These are phyloP conservation scores for Dysidea cf. avara DNA, from an alignment of 37 sponge, comb jelly and placozoan genomes.

Conservation along the genomic window DNA sequence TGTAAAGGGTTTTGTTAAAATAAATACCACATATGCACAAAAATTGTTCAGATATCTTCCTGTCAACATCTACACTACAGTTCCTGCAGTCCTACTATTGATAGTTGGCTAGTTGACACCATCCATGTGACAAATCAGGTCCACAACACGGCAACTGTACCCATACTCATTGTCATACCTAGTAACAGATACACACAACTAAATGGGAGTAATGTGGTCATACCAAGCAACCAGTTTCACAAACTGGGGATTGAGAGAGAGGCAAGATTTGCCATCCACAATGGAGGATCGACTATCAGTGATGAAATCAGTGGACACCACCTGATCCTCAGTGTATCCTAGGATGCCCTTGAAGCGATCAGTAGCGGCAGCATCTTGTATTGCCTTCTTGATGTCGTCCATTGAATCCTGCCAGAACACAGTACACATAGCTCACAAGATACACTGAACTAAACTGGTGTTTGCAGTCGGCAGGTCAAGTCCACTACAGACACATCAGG, in stretches of 20 bases:
- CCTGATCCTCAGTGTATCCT: conserved; percentile 92
- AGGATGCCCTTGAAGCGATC: conserved; percentile 56
- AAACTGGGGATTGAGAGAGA: conserved; percentile 88
- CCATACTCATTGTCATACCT: conserved; percentile 99
- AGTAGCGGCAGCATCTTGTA: conserved; percentile 74
- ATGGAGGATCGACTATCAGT: conserved; percentile 76
- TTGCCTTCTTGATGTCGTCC: conserved; percentile 77
- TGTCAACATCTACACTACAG: no score
- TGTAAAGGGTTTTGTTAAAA: no score
- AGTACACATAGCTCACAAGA: not conserved
- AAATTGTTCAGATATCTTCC: no score
- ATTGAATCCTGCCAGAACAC: conserved; percentile 52
- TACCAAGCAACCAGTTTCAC: conserved; percentile 98
- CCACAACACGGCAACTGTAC: conserved; percentile 95
- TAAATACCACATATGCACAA: no score
- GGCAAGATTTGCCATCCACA: conserved; percentile 94
- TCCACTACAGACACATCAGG: conserved; percentile 98
- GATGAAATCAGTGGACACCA: conserved; percentile 94
- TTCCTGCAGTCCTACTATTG: no score
- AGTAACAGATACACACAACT: not conserved
- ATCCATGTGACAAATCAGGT: conserved; percentile 86
- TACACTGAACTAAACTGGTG: conserved; percentile 19
- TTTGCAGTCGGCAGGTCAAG: conserved; percentile 86
- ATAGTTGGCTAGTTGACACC: not conserved
- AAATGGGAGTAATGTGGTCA: conserved; percentile 7